Evolutionary conservation across 1,140 invertebrate species (phyloP).

Genomic region (Onthophagus taurus): DNA sequence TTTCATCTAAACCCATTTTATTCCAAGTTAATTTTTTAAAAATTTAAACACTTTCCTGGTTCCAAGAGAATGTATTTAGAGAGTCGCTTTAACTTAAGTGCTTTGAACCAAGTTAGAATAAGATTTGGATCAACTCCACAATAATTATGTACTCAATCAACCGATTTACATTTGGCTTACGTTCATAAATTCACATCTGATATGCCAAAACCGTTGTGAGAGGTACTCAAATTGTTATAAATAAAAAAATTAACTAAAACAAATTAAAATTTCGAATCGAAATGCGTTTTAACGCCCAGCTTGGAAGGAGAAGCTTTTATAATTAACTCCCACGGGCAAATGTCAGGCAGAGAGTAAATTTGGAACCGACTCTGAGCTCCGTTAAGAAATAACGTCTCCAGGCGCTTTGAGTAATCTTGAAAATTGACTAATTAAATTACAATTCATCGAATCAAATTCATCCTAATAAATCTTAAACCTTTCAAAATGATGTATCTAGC

Average conservation of each 20-base stretch:
- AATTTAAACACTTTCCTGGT: no score
- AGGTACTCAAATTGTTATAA: neutral
- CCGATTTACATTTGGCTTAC: conserved; percentile 1
- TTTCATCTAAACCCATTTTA: no score
- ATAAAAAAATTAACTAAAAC: neutral
- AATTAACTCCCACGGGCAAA: neutral
- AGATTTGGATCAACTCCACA: conserved; percentile 3
- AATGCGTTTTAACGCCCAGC: conserved; percentile 1
- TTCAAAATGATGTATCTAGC: neutral
- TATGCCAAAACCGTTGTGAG: neutral
- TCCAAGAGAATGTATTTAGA: no score
- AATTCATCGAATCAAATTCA: no score
- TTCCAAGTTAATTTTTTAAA: no score
- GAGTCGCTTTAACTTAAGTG: no score
- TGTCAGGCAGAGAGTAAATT: conserved; percentile 1
- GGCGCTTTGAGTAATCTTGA: no score
- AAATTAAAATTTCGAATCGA: neutral
- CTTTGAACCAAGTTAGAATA: neutral
- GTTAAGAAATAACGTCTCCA: no score
- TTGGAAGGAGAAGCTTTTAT: conserved; percentile 3
- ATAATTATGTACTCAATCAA: conserved; percentile 7
- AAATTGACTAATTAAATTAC: no score
- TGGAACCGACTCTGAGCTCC: neutral
- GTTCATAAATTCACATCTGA: neutral
- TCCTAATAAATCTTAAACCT: neutral